Conservation (phyloP, 2,113 vertebrate species). For the Glaucidium brasilianum region DNA sequence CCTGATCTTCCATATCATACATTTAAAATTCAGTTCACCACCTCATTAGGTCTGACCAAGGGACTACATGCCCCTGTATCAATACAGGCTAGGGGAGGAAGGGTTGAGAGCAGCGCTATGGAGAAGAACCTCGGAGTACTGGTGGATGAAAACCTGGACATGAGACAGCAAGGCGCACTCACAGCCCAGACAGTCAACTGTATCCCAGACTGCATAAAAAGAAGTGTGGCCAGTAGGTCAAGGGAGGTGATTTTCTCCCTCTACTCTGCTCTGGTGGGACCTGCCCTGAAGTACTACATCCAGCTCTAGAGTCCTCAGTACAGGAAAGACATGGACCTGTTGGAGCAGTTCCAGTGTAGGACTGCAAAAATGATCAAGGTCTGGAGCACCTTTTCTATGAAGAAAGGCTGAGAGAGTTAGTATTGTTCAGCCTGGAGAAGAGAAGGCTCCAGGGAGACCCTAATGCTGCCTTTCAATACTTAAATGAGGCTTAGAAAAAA, state of each 20-base stretch:
- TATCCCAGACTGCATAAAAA: background rate
- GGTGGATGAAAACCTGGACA: background rate
- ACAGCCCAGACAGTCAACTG: background rate
- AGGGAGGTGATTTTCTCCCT: background rate
- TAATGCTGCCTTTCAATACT: background rate
- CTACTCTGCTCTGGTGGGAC: background rate
- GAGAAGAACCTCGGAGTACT: background rate
- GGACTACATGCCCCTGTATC: background rate
- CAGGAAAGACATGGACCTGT: background rate
- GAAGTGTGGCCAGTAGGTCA: rapidly evolving
- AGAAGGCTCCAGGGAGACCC: background rate
- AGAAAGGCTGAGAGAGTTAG: background rate
- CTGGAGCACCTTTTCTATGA: background rate
- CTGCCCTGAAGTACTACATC: background rate
- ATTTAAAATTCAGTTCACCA: background rate
- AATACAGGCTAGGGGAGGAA: background rate
- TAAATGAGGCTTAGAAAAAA: background rate
- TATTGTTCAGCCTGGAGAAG: background rate
- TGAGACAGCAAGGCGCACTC: background rate
- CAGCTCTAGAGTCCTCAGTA: background rate
- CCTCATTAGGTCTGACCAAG: background rate
- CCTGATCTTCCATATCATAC: background rate
- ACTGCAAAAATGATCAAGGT: background rate
- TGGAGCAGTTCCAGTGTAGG: background rate
- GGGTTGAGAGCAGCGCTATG: background rate